phyloP scores from a whole-genome alignment of 2,113 vertebrate genomes.

The Rissa tridactyla region DNA sequence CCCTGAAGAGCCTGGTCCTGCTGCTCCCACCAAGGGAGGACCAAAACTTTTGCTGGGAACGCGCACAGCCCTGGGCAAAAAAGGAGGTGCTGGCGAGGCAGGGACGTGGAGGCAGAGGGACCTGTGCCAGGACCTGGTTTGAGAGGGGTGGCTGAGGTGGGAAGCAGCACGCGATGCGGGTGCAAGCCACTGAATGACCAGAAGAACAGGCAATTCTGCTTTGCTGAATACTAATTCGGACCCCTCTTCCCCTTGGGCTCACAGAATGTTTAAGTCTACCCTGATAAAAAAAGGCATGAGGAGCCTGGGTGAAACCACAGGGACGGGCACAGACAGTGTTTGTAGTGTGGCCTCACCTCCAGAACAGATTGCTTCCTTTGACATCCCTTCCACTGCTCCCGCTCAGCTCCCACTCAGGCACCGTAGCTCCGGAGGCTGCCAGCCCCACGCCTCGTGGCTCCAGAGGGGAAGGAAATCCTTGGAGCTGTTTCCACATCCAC shows the following conservation, averaged over 20 bases:
- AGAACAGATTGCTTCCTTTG: background rate
- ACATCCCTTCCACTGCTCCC: background rate
- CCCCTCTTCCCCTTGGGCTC: background rate
- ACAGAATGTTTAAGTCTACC: background rate
- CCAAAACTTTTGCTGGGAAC: background rate
- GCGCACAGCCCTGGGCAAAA: background rate
- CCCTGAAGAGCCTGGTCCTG: background rate
- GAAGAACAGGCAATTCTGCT: background rate
- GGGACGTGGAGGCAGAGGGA: background rate
- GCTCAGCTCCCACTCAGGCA: background rate
- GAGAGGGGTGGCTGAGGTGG: background rate
- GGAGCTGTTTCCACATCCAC: background rate
- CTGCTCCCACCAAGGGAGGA: background rate
- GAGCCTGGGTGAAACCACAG: background rate
- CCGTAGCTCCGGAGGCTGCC: background rate
- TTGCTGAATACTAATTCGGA: background rate
- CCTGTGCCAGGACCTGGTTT: background rate
- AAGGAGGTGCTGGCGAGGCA: background rate
- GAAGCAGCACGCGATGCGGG: background rate
- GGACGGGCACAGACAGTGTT: background rate
- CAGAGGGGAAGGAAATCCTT: background rate
- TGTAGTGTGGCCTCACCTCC: background rate
- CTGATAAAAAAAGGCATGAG: background rate
- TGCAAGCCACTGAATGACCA: background rate
- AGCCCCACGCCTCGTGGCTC: accelerated